Conservation (phyloP, 2,113 vertebrate genomes). For the Syngnathus scovelli region DNA sequence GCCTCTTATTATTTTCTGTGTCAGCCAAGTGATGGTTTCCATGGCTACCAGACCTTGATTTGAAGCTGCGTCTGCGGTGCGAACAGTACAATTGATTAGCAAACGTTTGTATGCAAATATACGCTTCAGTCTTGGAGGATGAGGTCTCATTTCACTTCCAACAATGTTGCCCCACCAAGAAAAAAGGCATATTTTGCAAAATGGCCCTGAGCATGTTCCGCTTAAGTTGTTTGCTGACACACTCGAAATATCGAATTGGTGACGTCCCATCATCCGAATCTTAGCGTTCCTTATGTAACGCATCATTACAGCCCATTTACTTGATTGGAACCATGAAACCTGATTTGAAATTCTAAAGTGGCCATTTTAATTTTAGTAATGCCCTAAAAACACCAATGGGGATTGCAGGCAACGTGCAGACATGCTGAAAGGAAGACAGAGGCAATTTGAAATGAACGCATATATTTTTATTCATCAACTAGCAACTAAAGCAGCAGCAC, state of each 20-base stretch:
- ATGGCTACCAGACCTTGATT: conserved; percentile 53
- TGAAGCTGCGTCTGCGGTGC: conserved; percentile 42
- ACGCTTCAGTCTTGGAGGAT: conserved; percentile 29
- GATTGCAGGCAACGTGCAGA: background rate
- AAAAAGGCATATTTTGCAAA: conserved; percentile 13
- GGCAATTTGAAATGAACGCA: conserved; percentile 56
- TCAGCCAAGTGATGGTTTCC: conserved; percentile 66
- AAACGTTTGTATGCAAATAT: conserved; percentile 24
- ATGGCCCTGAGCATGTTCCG: conserved; percentile 12
- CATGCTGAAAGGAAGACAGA: conserved; percentile 41
- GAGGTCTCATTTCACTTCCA: conserved; percentile 17
- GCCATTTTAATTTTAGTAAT: conserved; percentile 25
- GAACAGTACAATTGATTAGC: conserved; percentile 29
- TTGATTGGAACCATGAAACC: conserved; percentile 21
- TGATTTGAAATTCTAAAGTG: conserved; percentile 33
- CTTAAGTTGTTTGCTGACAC: conserved; percentile 15
- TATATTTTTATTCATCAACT: conserved; percentile 67
- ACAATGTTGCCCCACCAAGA: background rate
- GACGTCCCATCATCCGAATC: conserved; percentile 8
- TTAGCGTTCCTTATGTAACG: conserved; percentile 29
- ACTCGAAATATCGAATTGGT: conserved; percentile 5
- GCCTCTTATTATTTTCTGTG: conserved; percentile 32
- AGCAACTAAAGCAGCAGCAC: conserved; percentile 61
- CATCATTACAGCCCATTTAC: conserved; percentile 23
- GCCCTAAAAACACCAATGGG: conserved; percentile 18